Base-by-base conservation (phyloP, 2,888 invertebrate genomes). In the Conops quadrifasciatus region DNA sequence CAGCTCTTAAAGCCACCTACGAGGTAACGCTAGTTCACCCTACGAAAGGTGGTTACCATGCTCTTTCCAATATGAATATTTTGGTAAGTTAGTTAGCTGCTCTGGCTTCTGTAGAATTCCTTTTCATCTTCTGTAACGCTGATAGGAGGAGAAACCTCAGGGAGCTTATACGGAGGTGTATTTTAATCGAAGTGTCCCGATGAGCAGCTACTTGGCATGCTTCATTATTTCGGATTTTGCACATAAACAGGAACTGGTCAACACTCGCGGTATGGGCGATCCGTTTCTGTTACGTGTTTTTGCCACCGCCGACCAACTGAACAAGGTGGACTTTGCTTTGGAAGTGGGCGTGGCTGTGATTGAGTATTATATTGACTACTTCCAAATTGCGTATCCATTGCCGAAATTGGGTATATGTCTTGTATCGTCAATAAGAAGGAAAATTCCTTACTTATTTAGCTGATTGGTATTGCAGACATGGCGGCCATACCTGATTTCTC, bases 201-300 rank as follows among this genome's bases (percentile, higher is more conserved):
- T 98, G 98, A 96, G 97, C 13, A 97, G 97, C 0, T 98, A 98
- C 80, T 87, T 98, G 49, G 91, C 93, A 1, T 95, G 95, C 79
- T 95, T 97, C 82, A 95, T 97, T 65, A 91, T 98, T 2, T 95
- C 96, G 73, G 96, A 98, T 83, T 97, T 97, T 84, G 86, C 87
- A 30, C 80, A 84, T 62, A 88, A 88, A 72, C 82, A 87, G 43
- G 86, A 83, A 30, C 80, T 80, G 3, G 88, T 92, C 66, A 82
- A 88, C 53, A 86, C 90, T 0, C 86, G 87, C 45, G 87, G 87
- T 0, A 89, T 91, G 28, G 90, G 89, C 0, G 84, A 88, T 0
- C 85, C 89, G 45, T 91, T 94, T 74, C 89, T 88, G 4, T 88
- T 96, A 68, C 88, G 91, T 72, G 92, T 94, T 1, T 95, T 91